phyloP scores from a whole-genome alignment of 2,113 vertebrate genomes.

The Leucopsar rothschildi region DNA sequence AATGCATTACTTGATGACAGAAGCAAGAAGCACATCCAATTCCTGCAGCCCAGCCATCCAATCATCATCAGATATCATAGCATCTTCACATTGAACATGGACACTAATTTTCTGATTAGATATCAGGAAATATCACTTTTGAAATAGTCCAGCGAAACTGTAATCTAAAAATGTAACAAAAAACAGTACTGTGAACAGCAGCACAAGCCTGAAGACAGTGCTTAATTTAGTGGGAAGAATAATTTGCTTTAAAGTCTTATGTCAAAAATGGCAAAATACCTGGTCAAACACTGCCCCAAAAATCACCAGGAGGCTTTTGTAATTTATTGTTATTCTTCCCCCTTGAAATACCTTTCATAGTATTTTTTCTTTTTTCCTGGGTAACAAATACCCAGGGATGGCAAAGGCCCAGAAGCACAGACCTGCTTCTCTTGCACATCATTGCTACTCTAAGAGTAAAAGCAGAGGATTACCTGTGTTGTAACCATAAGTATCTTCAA shows the following conservation, averaged over 20 bases:
- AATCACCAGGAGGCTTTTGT: background rate
- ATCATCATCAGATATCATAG: background rate
- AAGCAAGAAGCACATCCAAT: background rate
- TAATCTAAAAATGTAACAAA: background rate
- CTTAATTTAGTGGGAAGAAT: background rate
- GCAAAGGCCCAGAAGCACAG: background rate
- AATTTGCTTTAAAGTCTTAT: background rate
- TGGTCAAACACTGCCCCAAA: background rate
- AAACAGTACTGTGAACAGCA: background rate
- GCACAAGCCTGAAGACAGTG: background rate
- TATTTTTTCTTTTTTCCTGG: background rate
- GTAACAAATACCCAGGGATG: background rate
- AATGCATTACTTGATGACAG: background rate
- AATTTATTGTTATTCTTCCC: background rate
- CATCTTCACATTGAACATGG: fast-evolving
- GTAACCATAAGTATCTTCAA: conserved; percentile 97
- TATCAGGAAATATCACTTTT: background rate
- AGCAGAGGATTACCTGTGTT: conserved; percentile 80
- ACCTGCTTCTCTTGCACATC: background rate
- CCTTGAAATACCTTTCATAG: background rate
- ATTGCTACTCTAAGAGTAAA: background rate
- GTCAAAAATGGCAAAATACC: background rate
- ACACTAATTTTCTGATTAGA: background rate
- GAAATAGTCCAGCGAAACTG: background rate
- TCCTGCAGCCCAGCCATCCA: background rate